These are phyloP conservation scores for Magallana angulata DNA, from an alignment of 1,140 invertebrate species.

Conservation along the genomic window DNA sequence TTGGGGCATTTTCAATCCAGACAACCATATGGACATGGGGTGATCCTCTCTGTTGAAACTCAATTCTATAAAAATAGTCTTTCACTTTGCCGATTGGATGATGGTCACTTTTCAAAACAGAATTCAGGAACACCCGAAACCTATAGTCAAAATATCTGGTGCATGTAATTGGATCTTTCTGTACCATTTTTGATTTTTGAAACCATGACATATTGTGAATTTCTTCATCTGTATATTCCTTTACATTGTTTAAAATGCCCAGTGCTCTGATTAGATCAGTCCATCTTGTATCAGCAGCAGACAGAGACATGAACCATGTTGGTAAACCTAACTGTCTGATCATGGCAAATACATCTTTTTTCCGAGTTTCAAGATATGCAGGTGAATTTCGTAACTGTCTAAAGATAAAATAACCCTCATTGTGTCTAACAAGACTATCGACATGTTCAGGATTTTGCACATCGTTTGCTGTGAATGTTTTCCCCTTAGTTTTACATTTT, in stretches of 20 bases:
- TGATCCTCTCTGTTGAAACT: slow-evolving; percentile 55
- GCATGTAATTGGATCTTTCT: slow-evolving; percentile 45
- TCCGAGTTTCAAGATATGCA: slow-evolving; percentile 54
- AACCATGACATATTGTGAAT: slow-evolving; percentile 36
- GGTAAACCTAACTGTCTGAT: slow-evolving; percentile 61
- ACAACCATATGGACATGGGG: no score
- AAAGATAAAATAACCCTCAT: slow-evolving; percentile 60
- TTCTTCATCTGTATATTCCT: neutral
- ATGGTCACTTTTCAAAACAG: slow-evolving; percentile 27
- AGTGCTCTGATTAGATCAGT: slow-evolving; percentile 35
- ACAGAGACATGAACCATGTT: slow-evolving; percentile 54
- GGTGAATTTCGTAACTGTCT: slow-evolving; percentile 53
- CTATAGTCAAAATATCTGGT: slow-evolving; percentile 5
- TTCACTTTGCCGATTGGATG: neutral
- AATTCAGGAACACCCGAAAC: neutral
- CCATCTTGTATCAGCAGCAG: slow-evolving; percentile 60
- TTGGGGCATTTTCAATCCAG: no score
- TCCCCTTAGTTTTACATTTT: slow-evolving; percentile 32
- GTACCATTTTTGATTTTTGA: slow-evolving; percentile 34
- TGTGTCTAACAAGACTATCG: slow-evolving; percentile 42
- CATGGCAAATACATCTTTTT: slow-evolving; percentile 65
- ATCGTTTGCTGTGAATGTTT: slow-evolving; percentile 46
- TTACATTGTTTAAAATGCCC: neutral
- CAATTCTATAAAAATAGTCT: slow-evolving; percentile 27
- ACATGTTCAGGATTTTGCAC: slow-evolving; percentile 17